Conservation (phyloP, 53 echinoderm and acorn worm species). For the Patiria pectinifera region DNA sequence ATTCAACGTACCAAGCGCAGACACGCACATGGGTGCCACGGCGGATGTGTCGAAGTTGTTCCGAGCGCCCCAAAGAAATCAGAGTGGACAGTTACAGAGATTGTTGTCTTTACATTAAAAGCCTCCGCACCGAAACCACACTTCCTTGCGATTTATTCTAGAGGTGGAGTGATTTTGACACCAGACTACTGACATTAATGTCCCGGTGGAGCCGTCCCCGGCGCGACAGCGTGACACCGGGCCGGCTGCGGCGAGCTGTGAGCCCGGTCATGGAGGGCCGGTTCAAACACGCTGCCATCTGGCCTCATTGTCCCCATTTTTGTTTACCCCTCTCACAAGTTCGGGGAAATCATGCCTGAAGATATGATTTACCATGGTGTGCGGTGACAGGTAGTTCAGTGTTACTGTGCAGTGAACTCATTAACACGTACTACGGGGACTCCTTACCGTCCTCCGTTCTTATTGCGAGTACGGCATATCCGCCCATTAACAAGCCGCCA, state of each 20-base stretch:
- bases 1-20: neutral
- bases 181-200: neutral
- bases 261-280: neutral
- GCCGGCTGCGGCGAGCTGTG: neutral
- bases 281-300: neutral
- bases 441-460: neutral
- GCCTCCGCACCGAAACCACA: neutral
- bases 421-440: neutral
- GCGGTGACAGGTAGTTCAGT: slow-evolving; percentile 28
- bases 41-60: slow-evolving; percentile 8
- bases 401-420: slow-evolving; percentile 23
- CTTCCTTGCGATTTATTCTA: slow-evolving; percentile 13
- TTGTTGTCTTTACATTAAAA: slow-evolving; percentile 22
- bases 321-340: neutral
- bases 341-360: neutral
- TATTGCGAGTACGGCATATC: neutral
- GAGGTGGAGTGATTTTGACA: neutral
- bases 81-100: slow-evolving; percentile 8
- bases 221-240: neutral
- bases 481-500: slow-evolving; percentile 16
- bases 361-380: slow-evolving; percentile 23
- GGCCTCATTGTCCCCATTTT: neutral
- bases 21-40: neutral
- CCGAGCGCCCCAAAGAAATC: slow-evolving; percentile 13
- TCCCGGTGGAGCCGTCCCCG: neutral